Percentiles rank a stretch among this genome's conserved stretches.
These are phyloP conservation scores for Takifugu ocellatus DNA, from an alignment of 2,797 vertebrate genomes.

Conservation along the genomic window DNA sequence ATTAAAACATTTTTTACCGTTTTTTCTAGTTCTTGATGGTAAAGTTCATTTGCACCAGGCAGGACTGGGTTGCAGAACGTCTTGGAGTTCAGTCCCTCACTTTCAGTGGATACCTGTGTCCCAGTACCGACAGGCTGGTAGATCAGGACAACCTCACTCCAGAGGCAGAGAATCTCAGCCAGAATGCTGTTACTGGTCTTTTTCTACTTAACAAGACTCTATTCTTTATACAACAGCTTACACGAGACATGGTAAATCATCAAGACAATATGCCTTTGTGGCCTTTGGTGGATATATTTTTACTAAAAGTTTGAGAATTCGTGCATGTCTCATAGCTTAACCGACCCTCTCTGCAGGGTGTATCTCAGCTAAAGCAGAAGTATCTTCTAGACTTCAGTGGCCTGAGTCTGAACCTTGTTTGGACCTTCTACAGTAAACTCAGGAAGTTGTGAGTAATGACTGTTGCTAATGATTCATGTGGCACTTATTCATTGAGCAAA, in stretches of 20 bases:
- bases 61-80: conserved; percentile 86
- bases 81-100: conserved; percentile 89
- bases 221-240: conserved; percentile 92
- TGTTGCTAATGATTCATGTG: neutral
- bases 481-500: neutral
- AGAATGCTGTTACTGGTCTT: conserved; percentile 76
- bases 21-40: conserved; percentile 92
- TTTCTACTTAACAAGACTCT: conserved; percentile 89
- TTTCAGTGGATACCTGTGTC: conserved; percentile 86
- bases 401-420: conserved; percentile 87
- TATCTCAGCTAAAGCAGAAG: conserved; percentile 86
- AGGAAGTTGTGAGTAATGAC: conserved; percentile 84
- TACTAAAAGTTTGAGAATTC: neutral
- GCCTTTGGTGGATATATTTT: neutral
- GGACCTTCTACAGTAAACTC: conserved; percentile 94
- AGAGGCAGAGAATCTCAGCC: conserved; percentile 59
- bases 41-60: conserved; percentile 92
- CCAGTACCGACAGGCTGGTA: conserved; percentile 67
- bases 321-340: neutral
- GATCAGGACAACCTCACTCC: conserved; percentile 71
- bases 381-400: conserved; percentile 88
- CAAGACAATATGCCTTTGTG: neutral
- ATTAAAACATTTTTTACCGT: neutral
- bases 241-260: conserved; percentile 85
- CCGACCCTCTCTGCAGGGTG: conserved; percentile 72